Base-by-base conservation (phyloP, 2,113 vertebrate species). In the Ictalurus punctatus region DNA sequence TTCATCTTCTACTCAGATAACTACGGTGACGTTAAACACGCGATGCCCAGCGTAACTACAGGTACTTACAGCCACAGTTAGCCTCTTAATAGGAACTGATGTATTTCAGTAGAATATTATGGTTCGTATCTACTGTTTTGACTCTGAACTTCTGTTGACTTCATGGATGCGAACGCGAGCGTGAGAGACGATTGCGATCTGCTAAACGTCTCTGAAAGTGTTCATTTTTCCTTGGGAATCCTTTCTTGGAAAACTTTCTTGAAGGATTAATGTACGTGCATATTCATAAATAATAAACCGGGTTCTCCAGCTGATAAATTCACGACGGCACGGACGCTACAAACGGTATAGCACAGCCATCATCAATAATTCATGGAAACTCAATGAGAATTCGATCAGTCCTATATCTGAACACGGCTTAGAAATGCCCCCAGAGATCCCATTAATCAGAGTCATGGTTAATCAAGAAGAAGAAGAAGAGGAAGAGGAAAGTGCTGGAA, bases 331-430 rank as follows among this genome's bases (percentile, higher is more conserved):
- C 63, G 48, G 19, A 83, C 13, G 21, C 54, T n/a, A 48, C 34
- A 30, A 87, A 54, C 21, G 14, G 21, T 54, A 34, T 87, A 54
- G 48, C 48, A 8, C 34, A 5, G 23, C 54, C 25, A 0, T 84
- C 37, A 81, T 86, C 34, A 89, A 89, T 89, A 80, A 89, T 89
- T 89, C 25, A 89, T 14, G 3, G 30, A 71, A 81, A 85, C 85
- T 25, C 74, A 81, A 59, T 61, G 48, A 59, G 78, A 81, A 71
- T 88, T 84, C 23, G 25, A 74, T 83, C 80, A 83, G 27, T 23
- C 48, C 30, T 82, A n/a, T 82, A 56, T 71, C 30, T 87, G 19
- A 88, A 16, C 8, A 44, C 12, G 67, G 67, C 67, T 61, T 40
- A 61, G 37, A 83, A 71, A 81, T 27, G 19, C 10, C 61, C 74